Evolutionary conservation across 1,140 invertebrate species (phyloP).

Genomic region (Drosophila rufa): DNA sequence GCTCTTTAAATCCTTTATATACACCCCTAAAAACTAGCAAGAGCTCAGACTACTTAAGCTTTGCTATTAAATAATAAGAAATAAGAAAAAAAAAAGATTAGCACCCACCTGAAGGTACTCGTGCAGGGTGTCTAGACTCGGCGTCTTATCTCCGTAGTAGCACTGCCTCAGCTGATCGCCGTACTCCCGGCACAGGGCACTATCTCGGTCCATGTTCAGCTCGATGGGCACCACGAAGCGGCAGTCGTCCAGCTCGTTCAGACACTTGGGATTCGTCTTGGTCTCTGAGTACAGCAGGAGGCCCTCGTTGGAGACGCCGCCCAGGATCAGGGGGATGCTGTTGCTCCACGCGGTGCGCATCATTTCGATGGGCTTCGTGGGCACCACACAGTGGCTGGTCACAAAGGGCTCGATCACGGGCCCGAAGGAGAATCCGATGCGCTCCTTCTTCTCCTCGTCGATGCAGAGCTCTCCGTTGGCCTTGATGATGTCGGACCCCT

Average conservation of each 20-base stretch:
- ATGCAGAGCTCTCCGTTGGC: conserved; percentile 74
- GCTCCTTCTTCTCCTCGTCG: conserved; percentile 76
- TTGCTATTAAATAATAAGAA: not conserved
- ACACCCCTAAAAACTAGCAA: not conserved
- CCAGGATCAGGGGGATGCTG: conserved; percentile 85
- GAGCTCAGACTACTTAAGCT: not conserved
- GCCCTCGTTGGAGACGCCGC: conserved; percentile 84
- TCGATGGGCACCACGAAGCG: conserved; percentile 79
- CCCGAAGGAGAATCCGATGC: conserved; percentile 79
- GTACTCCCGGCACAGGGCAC: conserved; percentile 76
- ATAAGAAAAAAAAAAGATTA: not conserved
- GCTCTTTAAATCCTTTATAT: not conserved
- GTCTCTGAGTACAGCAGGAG: conserved; percentile 79
- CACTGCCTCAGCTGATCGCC: conserved; percentile 68
- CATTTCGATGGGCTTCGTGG: conserved; percentile 78
- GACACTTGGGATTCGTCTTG: conserved; percentile 75
- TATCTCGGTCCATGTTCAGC: conserved; percentile 75
- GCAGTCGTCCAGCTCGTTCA: conserved; percentile 79
- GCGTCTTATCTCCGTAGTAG: conserved; percentile 80
- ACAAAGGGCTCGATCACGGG: conserved; percentile 85
- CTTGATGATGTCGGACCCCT: conserved; percentile 88
- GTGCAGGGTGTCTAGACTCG: conserved; percentile 75
- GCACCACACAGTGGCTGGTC: conserved; percentile 75
- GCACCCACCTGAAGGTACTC: conserved; percentile 74
- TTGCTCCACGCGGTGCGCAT: conserved; percentile 84